Conservation (phyloP, 2,113 vertebrate species). For the Chloropsis hardwickii region DNA sequence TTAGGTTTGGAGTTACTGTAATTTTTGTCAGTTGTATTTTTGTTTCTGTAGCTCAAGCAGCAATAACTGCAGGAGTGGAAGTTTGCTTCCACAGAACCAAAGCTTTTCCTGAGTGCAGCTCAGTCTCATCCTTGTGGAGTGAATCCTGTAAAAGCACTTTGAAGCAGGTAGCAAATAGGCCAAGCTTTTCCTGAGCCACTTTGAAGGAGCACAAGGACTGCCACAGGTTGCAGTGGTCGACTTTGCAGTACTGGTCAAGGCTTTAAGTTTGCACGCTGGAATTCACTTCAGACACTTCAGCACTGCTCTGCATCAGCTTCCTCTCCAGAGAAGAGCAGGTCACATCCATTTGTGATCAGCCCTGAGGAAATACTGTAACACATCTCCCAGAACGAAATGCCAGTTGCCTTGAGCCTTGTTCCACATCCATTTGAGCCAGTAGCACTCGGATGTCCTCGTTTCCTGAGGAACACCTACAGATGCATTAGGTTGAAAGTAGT, state of each 20-base stretch:
- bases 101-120: slow-evolving; percentile 54
- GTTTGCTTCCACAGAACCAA: slow-evolving; percentile 49
- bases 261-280: slow-evolving; percentile 1
- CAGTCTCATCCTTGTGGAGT: background rate
- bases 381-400: background rate
- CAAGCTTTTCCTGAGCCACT: slow-evolving; percentile 42
- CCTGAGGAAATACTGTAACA: background rate
- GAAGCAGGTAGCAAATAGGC: slow-evolving; percentile 23
- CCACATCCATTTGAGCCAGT: background rate
- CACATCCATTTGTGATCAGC: background rate
- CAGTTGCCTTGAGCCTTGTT: background rate
- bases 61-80: slow-evolving; percentile 49
- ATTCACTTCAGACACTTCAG: background rate
- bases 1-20: background rate
- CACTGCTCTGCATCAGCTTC: background rate
- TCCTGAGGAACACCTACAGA: background rate
- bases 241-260: slow-evolving; percentile 17
- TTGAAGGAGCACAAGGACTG: slow-evolving; percentile 38
- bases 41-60: slow-evolving; percentile 37
- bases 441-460: background rate
- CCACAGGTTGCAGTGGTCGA: background rate
- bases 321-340: background rate
- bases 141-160: slow-evolving; percentile 30
- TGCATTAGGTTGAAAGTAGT: background rate
- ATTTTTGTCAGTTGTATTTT: background rate